Percentiles rank a stretch among this genome's conserved stretches.
phyloP scores from a whole-genome alignment of 2,797 vertebrate genomes.

The Phoebastria nigripes region DNA sequence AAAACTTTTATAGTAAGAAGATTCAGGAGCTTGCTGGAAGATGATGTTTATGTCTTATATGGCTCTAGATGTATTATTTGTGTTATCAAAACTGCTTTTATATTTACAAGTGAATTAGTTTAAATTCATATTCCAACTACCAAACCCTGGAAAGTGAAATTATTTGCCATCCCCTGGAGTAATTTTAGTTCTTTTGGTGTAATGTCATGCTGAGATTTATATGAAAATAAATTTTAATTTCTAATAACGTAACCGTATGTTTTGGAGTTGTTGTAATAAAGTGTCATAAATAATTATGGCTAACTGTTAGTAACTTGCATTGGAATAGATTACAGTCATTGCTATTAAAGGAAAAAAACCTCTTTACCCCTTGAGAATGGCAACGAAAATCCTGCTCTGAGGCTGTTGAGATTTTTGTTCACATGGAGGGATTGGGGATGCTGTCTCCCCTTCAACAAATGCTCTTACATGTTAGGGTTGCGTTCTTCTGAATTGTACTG shows the following conservation, averaged over 20 bases:
- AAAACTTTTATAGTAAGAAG: background rate
- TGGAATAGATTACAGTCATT: conserved; percentile 22
- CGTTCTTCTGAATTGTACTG: background rate
- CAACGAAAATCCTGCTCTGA: background rate
- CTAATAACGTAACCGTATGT: conserved; percentile 70
- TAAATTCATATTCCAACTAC: conserved; percentile 34
- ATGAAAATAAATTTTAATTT: conserved; percentile 74
- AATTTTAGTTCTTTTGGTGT: conserved; percentile 51
- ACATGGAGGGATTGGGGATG: background rate
- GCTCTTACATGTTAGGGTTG: background rate
- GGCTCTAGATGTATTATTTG: background rate
- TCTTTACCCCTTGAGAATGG: background rate
- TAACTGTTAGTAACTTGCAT: conserved; percentile 16
- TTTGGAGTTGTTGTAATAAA: conserved; percentile 59
- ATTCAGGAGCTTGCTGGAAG: background rate
- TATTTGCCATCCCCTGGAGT: conserved; percentile 57
- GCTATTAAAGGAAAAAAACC: background rate
- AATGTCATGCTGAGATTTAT: conserved; percentile 65
- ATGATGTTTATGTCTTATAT: background rate
- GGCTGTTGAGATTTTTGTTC: background rate
- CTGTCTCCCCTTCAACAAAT: background rate
- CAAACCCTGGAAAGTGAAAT: conserved; percentile 48
- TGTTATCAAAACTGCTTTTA: conserved; percentile 42
- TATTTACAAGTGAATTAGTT: conserved; percentile 59
- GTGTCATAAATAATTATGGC: conserved; percentile 69